These are phyloP conservation scores for Musca domestica DNA, from an alignment of 1,140 invertebrate species.

Conservation along the genomic window DNA sequence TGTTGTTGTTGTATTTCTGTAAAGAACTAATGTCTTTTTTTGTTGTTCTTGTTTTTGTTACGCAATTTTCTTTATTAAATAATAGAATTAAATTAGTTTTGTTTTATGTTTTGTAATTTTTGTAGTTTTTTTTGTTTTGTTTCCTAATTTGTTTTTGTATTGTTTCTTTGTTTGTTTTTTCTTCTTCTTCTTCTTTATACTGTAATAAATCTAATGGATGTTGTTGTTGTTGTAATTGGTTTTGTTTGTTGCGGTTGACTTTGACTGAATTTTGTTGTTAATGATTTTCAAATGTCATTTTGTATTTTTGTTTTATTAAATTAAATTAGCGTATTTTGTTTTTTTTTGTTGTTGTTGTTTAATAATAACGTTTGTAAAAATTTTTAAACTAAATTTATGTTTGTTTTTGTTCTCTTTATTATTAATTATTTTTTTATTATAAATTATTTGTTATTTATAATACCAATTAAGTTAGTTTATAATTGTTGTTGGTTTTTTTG, in stretches of 20 bases:
- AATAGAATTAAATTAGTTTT: too few relatives aligned
- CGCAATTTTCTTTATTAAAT: too few relatives aligned
- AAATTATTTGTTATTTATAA: conserved; percentile 7
- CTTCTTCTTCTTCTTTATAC: too few relatives aligned
- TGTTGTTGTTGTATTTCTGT: neutral
- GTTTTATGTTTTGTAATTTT: too few relatives aligned
- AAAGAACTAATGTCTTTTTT: neutral
- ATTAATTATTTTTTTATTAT: neutral
- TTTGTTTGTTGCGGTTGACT: neutral
- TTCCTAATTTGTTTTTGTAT: neutral
- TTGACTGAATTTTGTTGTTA: neutral
- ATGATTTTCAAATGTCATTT: neutral
- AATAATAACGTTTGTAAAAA: conserved; percentile 20
- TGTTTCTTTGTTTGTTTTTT: too few relatives aligned
- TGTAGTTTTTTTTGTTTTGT: too few relatives aligned
- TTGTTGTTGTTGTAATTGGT: neutral
- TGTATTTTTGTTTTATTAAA: neutral
- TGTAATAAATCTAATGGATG: neutral
- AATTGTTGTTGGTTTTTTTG: neutral
- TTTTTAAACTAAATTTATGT: conserved; percentile 14
- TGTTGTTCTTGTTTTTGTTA: neutral
- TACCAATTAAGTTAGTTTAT: conserved; percentile 12
- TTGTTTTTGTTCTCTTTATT: neutral
- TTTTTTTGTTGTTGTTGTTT: neutral
- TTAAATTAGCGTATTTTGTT: neutral